Evolutionary conservation across 2,888 invertebrate genomes (phyloP), one percentile per base, ranked within the genome.

Genomic region (Carabus problematicus): DNA sequence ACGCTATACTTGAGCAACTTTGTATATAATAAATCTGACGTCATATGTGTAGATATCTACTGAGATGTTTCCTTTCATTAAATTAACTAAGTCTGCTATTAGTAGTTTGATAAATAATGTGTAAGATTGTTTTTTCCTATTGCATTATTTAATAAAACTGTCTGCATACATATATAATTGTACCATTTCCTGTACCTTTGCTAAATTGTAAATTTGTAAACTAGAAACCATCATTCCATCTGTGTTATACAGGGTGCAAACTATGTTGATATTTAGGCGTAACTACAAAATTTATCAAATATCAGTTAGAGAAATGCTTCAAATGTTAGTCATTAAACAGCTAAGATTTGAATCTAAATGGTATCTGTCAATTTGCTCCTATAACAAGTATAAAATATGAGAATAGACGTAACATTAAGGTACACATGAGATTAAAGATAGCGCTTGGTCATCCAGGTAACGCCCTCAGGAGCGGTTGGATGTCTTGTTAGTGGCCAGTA

Each of bases 401-500:
- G 3, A 52, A 52, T 52, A 16, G 52, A 52, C 3, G 16, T 52
- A 14, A 19, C 2, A 3, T 18, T 11, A 52, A 52, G 52, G 52
- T 52, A 52, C 16, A 1, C 19, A 16, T 18, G 52, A 45, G 62
- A 62, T 62, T 47, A 39, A 11, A 62, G 62, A 62, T 62, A 62
- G 39, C 49, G 14, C 47, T 16, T 12, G 60, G 29, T 43, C 45
- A 40, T 62, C 47, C 19, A 11, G 16, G 52, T 52, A 52, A 52
- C 52, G 52, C 52, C 52, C 19, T 29, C 29, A 29, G 29, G 16
- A 52, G 59, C 16, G 9, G 39, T 18, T 47, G 41, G 59, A 14
- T 52, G 63, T 54, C 63, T 63, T 54, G 49, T 63, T 63, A 63
- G 63, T 63, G 63, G 18, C 43, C 41, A 14, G 49, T 11, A 12